Evolutionary conservation across 2,113 vertebrate species (phyloP).

Genomic region (Embiotoca jacksoni): DNA sequence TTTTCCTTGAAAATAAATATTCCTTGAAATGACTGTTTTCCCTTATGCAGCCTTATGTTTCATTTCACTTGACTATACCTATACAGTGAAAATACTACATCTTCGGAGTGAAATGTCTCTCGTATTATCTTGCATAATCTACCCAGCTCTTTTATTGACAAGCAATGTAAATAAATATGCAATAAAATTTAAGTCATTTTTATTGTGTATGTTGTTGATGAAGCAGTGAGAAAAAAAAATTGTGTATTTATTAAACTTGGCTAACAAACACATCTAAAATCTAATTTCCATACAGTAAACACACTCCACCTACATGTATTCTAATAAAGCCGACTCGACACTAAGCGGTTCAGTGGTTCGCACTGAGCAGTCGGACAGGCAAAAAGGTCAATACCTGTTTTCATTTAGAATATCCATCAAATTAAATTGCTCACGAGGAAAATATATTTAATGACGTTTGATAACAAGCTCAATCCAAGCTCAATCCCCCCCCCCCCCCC

Average conservation of each 20-base stretch:
- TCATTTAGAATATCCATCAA: constrained; percentile 47
- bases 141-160: neutral
- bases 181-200: neutral
- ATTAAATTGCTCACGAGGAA: constrained; percentile 54
- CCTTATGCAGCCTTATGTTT: neutral
- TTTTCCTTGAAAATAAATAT: constrained; percentile 11
- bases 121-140: neutral
- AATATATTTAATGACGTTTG: constrained; percentile 56
- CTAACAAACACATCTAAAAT: constrained; percentile 8
- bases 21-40: constrained; percentile 16
- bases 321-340: constrained; percentile 13
- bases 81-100: neutral
- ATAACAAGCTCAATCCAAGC: constrained; percentile 41
- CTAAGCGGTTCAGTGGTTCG: constrained; percentile 4
- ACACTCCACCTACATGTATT: constrained; percentile 11
- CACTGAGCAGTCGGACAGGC: neutral
- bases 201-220: neutral
- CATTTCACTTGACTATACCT: neutral
- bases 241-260: neutral
- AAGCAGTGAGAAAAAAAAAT: neutral
- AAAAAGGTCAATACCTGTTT: constrained; percentile 50
- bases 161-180: too few relatives aligned
- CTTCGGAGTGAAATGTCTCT: neutral
- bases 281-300: constrained; percentile 11
- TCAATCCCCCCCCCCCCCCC: too few relatives aligned